Percentiles rank a stretch among this genome's conserved stretches.
Conservation (phyloP, 2,888 invertebrate species). For the Melolontha melolontha region DNA sequence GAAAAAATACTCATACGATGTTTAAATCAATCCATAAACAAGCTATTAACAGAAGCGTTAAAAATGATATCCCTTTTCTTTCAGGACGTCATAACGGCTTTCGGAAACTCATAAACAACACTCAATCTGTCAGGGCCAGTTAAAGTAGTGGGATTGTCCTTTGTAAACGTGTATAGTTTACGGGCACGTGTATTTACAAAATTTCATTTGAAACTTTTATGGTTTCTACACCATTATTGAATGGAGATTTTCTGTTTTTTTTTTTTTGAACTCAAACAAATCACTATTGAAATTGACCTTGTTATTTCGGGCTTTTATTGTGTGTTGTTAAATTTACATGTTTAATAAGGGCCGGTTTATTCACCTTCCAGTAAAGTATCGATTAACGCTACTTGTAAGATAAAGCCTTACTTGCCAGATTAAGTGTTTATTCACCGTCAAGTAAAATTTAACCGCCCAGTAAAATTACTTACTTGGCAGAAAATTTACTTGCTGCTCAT, state of each 20-base stretch:
- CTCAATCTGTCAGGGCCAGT: conserved; percentile 8
- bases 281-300: background rate
- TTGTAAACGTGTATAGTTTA: background rate
- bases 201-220: conserved; percentile 1
- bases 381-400: too few species aligned
- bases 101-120: conserved; percentile 10
- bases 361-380: too few species aligned
- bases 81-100: conserved; percentile 5
- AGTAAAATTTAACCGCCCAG: too few species aligned
- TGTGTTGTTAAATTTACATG: too few species aligned
- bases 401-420: too few species aligned
- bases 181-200: conserved; percentile 1
- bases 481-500: too few species aligned
- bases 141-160: background rate
- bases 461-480: too few species aligned
- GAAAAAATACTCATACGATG: background rate
- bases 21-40: background rate
- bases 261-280: background rate
- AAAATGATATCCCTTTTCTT: too few species aligned
- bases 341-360: too few species aligned
- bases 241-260: background rate
- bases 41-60: background rate
- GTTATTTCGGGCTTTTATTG: background rate
- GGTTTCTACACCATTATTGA: background rate
- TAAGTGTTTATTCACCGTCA: too few species aligned